phyloP scores from a whole-genome alignment of 2,113 vertebrate species.

The Emberiza fucata region DNA sequence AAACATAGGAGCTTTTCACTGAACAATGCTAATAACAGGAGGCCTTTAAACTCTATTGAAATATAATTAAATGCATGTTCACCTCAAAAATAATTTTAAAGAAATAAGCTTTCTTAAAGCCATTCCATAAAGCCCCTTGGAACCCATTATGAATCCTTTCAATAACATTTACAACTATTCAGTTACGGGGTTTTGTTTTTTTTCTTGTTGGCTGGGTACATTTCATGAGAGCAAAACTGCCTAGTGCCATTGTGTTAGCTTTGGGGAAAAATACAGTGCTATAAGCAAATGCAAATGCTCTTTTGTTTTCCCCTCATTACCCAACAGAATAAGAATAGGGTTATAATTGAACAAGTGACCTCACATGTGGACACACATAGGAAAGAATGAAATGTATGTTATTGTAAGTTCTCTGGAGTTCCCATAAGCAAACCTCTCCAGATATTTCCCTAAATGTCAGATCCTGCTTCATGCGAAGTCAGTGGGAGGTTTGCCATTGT shows the following conservation, averaged over 20 bases:
- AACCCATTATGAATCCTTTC: conserved; percentile 39
- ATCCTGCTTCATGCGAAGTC: background rate
- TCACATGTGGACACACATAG: conserved; percentile 8
- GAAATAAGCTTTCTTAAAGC: conserved; percentile 10
- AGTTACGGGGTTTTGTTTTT: background rate
- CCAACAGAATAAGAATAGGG: conserved; percentile 12
- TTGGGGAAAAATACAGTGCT: conserved; percentile 8
- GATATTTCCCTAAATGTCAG: conserved; percentile 5
- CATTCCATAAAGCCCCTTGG: background rate
- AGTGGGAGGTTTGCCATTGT: conserved; percentile 6
- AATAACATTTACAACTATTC: conserved; percentile 46
- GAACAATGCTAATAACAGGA: background rate
- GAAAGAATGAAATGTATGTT: conserved; percentile 31
- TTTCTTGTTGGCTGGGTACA: conserved; percentile 16
- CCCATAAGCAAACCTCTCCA: background rate
- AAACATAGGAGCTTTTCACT: background rate
- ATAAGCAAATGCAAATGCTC: conserved; percentile 25
- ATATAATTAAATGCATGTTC: conserved; percentile 19
- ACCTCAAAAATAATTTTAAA: conserved; percentile 6
- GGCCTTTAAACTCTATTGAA: conserved; percentile 24
- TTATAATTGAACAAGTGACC: conserved; percentile 38
- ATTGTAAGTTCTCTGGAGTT: background rate
- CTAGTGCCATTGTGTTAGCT: conserved; percentile 15
- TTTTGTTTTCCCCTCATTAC: conserved; percentile 22
- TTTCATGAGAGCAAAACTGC: conserved; percentile 45